These are phyloP conservation scores for Aldrovandia affinis DNA, from an alignment of 2,797 vertebrate species.

Conservation along the genomic window DNA sequence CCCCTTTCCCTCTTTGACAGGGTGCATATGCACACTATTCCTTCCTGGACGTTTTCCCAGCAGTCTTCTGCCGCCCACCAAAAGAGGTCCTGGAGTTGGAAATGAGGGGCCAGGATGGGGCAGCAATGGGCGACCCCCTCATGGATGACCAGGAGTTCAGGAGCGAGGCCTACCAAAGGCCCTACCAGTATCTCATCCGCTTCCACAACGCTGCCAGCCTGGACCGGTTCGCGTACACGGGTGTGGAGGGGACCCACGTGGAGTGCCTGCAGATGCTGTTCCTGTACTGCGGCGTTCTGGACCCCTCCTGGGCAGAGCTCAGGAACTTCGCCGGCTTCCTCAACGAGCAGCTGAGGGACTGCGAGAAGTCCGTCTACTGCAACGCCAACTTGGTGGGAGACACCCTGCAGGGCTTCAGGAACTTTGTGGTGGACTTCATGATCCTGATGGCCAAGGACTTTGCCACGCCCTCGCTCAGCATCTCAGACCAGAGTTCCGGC, in stretches of 20 bases:
- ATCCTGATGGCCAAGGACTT: constrained; percentile 80
- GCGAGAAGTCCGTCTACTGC: constrained; percentile 78
- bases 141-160: constrained; percentile 69
- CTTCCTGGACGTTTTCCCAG: constrained; percentile 72
- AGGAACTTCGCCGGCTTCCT: constrained; percentile 80
- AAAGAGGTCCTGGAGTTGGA: constrained; percentile 59
- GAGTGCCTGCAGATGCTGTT: constrained; percentile 73
- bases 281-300: constrained; percentile 63
- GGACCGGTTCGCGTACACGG: constrained; percentile 67
- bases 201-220: constrained; percentile 57
- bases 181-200: constrained; percentile 73
- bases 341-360: constrained; percentile 75
- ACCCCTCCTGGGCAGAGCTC: constrained; percentile 80
- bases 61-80: constrained; percentile 70
- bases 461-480: constrained; percentile 72
- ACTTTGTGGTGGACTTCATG: constrained; percentile 80
- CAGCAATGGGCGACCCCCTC: constrained; percentile 57
- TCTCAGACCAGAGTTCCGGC: constrained; percentile 69
- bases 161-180: constrained; percentile 74
- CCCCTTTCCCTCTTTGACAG: constrained; percentile 51
- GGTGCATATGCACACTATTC: constrained; percentile 46
- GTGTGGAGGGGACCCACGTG: constrained; percentile 48
- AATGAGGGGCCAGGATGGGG: background rate
- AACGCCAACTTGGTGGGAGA: constrained; percentile 63
- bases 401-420: constrained; percentile 72